Evolutionary conservation across 2,888 invertebrate genomes (phyloP).

Genomic region (Apomyelois bistriatella): DNA sequence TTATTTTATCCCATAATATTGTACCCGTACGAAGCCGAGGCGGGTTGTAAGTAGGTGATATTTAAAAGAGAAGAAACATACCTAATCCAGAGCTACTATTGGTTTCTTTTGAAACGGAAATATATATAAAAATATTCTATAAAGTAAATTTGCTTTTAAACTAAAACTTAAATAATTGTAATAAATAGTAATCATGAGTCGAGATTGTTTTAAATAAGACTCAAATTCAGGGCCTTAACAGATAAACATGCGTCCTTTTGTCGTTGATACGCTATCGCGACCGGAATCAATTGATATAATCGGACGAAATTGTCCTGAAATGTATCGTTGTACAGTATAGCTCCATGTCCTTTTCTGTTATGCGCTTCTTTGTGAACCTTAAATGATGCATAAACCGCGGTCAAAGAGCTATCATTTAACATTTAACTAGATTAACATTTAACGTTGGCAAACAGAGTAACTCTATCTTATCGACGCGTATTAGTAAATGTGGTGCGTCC

Average conservation of each 20-base stretch:
- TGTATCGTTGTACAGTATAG: conserved; percentile 28
- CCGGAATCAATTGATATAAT: conserved; percentile 55
- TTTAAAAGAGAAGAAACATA: no score
- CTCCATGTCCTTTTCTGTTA: conserved; percentile 31
- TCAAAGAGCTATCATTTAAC: conserved; percentile 38
- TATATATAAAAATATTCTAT: no score
- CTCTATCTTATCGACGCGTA: conserved; percentile 64
- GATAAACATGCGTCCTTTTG: conserved; percentile 20
- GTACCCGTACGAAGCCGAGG: no score
- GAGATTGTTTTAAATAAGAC: conserved; percentile 1
- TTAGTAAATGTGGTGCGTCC: conserved; percentile 51
- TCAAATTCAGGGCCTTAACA: conserved; percentile 1
- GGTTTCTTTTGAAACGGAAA: no score
- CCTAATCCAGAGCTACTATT: no score
- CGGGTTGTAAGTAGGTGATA: no score
- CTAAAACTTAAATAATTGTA: no score
- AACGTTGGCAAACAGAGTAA: conserved; percentile 50
- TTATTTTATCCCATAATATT: no score
- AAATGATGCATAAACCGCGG: conserved; percentile 35
- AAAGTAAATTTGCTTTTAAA: no score
- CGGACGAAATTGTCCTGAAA: conserved; percentile 47
- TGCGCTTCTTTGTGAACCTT: conserved; percentile 30
- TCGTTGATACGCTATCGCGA: conserved; percentile 28
- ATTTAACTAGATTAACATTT: conserved; percentile 50
- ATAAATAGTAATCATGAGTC: not conserved